Evolutionary conservation across 1,140 invertebrate species (phyloP).

Genomic region (Scaptomyza pallida): DNA sequence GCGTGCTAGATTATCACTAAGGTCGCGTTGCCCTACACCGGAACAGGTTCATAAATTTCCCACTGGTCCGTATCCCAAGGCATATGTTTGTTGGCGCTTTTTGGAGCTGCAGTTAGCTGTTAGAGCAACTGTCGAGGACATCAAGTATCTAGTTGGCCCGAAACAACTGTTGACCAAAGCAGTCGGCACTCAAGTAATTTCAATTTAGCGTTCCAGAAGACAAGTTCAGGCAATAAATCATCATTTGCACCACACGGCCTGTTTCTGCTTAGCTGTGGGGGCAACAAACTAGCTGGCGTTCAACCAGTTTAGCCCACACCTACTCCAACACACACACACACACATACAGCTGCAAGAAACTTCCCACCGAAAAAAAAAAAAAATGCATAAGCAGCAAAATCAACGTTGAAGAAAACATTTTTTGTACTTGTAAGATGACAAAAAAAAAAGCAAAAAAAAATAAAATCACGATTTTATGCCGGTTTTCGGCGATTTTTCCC

Average conservation of each 20-base stretch:
- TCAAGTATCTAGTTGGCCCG: constrained; percentile 7
- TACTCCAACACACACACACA: constrained; percentile 53
- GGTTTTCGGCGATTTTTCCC: constrained; percentile 77
- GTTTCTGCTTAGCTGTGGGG: constrained; percentile 27
- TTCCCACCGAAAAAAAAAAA: constrained; percentile 68
- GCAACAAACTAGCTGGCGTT: constrained; percentile 48
- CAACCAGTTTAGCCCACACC: constrained; percentile 80
- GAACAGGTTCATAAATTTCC: constrained; percentile 81
- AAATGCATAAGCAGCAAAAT: constrained; percentile 68
- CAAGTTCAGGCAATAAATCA: constrained; percentile 79
- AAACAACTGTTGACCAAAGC: constrained; percentile 24
- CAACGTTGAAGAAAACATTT: constrained; percentile 71
- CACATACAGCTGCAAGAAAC: constrained; percentile 43
- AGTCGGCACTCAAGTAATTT: constrained; percentile 51
- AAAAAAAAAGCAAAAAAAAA: constrained; percentile 46
- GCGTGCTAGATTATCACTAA: constrained; percentile 59
- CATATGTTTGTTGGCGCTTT: constrained; percentile 35
- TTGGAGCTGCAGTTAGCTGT: neutral
- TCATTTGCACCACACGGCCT: constrained; percentile 45
- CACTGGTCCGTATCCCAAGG: constrained; percentile 42
- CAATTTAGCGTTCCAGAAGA: constrained; percentile 65
- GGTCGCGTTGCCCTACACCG: constrained; percentile 62
- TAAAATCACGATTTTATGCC: constrained; percentile 75
- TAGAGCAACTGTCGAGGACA: constrained; percentile 30
- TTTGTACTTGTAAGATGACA: constrained; percentile 47